These are phyloP conservation scores for Dynastes grantii DNA, from an alignment of 2,888 invertebrate genomes.

Conservation along the genomic window DNA sequence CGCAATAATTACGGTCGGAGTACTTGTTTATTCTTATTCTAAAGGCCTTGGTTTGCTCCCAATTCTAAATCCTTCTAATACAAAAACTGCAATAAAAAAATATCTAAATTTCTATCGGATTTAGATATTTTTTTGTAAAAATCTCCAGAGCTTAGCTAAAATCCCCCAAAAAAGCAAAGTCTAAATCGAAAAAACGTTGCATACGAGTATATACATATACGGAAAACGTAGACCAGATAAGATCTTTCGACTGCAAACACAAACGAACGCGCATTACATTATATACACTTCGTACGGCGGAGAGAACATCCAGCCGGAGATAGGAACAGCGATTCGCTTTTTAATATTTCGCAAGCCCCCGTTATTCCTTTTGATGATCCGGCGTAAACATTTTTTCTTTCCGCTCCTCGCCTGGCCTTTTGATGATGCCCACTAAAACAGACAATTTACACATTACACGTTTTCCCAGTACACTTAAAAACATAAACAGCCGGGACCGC, in stretches of 20 bases:
- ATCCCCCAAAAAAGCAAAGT: not conserved
- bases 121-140: not conserved
- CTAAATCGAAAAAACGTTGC: not conserved
- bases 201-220: not conserved
- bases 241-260: not conserved
- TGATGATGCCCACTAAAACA: conserved; percentile 30
- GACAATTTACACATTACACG: conserved; percentile 38
- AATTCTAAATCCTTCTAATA: not conserved
- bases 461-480: conserved; percentile 40
- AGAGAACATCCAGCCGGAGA: not conserved
- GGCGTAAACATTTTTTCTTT: conserved; percentile 35
- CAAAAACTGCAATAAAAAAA: not conserved
- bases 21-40: no score
- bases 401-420: conserved; percentile 28
- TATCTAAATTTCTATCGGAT: not conserved
- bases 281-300: no score
- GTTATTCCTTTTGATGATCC: conserved; percentile 41
- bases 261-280: not conserved
- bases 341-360: conserved; percentile 38
- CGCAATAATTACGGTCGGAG: no score
- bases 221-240: conserved; percentile 13
- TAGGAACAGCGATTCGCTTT: conserved; percentile 13
- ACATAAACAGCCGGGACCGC: conserved; percentile 18
- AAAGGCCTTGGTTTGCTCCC: not conserved
- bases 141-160: not conserved